Evolutionary conservation across 2,888 invertebrate genomes (phyloP), one percentile per base, ranked within the genome.

Genomic region (Sepioteuthis lessoniana): DNA sequence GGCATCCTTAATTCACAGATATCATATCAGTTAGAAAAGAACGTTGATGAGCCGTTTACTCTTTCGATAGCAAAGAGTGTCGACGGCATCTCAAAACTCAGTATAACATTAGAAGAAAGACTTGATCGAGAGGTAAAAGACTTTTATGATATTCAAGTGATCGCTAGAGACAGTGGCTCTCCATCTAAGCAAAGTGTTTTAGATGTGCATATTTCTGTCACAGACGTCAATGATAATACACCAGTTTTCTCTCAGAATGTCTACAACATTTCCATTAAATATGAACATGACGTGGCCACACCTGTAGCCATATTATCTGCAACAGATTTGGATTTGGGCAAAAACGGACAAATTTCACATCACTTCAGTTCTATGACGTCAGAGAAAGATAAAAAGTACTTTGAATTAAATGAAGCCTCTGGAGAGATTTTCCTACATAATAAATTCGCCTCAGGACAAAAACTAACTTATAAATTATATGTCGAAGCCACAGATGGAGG

Each of bases 301-400:
- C 76, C 76, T 35, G n/a, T 76, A 76, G 76, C 76, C n/a, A 76
- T 76, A n/a, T 35, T 76, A n/a, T 76, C 76, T 13, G 76, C 76
- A 19, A 76, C 76, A n/a, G 76, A 76, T 76, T 76, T 76, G n/a
- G 76, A 76, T 16, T n/a, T 76, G n/a, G 76, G 76, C 76, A 76
- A 76, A 76, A 76, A 76, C 19, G 76, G 76, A 13, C 76, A 35
- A 35, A 76, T 76, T 76, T 35, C n/a, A 13, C 76, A 76, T n/a
- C 76, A 76, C 76, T 76, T 76, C 35, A 35, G 76, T 35, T n/a
- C 76, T 76, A 76, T 35, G n/a, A 76, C 76, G n/a, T 76, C 76
- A 76, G 76, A 76, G 76, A 76, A 76, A 76, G 76, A 76, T 76
- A 76, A 76, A 76, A 76, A 76, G 76, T 35, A 76, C 76, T 76